Conservation (phyloP, 2,113 vertebrate species). For the Sylvia atricapilla region DNA sequence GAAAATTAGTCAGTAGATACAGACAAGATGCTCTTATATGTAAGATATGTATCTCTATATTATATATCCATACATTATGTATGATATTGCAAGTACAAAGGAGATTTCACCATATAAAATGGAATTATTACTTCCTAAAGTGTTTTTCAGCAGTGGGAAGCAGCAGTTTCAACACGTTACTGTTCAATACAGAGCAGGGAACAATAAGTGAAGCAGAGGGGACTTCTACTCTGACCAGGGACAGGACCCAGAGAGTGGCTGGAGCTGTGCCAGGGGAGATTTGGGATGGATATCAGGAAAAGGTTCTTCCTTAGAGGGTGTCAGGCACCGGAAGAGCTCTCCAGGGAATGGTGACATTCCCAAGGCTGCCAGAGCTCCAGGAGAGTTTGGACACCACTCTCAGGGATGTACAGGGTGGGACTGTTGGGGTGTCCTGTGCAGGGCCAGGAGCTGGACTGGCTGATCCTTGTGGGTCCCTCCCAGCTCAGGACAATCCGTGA, state of each 20-base stretch:
- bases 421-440: background rate
- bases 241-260: background rate
- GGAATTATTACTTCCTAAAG: background rate
- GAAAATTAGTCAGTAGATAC: background rate
- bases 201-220: background rate
- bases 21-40: background rate
- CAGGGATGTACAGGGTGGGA: background rate
- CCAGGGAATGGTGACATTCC: accelerated
- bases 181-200: background rate
- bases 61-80: background rate
- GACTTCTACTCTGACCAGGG: background rate
- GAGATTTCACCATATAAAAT: background rate
- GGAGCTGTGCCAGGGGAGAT: background rate
- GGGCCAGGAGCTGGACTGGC: background rate
- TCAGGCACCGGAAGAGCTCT: accelerated
- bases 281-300: accelerated
- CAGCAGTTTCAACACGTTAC: accelerated
- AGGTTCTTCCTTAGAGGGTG: background rate
- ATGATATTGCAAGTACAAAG: background rate
- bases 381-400: accelerated
- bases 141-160: background rate
- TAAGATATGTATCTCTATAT: background rate
- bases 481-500: accelerated
- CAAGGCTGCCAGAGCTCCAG: background rate
- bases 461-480: background rate